A percentile compares a stretch with the other conserved stretches of the same genome.
phyloP scores from a whole-genome alignment of 2,113 vertebrate genomes.

The Bufo gargarizans region DNA sequence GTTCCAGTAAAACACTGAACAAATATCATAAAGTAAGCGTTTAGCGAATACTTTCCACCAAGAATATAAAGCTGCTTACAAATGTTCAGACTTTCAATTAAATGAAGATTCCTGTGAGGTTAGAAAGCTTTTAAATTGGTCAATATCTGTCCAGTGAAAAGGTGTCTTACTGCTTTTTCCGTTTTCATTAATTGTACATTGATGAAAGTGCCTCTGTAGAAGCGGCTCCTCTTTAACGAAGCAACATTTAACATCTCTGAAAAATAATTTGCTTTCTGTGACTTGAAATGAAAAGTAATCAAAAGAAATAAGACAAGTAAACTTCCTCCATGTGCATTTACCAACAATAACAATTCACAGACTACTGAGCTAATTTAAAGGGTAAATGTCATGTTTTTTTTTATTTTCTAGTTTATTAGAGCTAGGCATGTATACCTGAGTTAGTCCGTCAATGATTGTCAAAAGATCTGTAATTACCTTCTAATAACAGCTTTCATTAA shows the following conservation, averaged over 20 bases:
- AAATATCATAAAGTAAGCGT: not conserved
- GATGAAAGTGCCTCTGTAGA: not conserved
- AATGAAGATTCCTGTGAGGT: conserved; percentile 2
- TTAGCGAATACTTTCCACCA: not conserved
- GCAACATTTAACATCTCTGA: not conserved
- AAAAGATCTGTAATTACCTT: too few relatives aligned
- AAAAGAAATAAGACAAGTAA: not conserved
- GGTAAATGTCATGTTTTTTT: too few relatives aligned
- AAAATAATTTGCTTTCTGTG: not conserved
- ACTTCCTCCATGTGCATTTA: not conserved
- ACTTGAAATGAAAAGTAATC: not conserved
- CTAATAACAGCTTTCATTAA: too few relatives aligned
- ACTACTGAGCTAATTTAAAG: not conserved
- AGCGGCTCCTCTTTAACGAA: not conserved
- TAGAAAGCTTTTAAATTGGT: conserved; percentile 15
- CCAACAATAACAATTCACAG: too few relatives aligned
- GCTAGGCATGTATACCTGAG: too few relatives aligned
- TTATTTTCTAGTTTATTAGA: too few relatives aligned
- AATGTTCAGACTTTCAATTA: not conserved
- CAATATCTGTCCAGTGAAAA: not conserved
- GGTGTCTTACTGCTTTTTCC: not conserved
- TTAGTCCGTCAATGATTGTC: too few relatives aligned
- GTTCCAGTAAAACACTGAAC: too few relatives aligned
- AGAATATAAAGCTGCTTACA: not conserved
- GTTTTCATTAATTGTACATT: conserved; percentile 10